These are phyloP conservation scores for Nestor notabilis DNA, from an alignment of 2,113 vertebrate genomes.

Conservation along the genomic window DNA sequence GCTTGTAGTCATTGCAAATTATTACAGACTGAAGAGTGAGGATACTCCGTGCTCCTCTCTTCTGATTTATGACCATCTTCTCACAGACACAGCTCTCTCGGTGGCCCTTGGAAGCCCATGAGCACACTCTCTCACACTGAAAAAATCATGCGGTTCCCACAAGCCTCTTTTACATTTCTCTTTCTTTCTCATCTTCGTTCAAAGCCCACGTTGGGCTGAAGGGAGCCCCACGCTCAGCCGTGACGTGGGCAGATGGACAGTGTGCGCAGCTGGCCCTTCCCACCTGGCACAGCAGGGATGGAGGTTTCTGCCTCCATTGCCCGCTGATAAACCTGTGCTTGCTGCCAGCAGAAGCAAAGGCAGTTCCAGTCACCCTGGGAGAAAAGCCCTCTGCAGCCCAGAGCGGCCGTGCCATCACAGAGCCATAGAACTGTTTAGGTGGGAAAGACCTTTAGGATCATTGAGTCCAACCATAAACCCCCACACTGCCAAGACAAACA, in stretches of 20 bases:
- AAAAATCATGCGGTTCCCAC: not conserved
- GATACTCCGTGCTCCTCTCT: not conserved
- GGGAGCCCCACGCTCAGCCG: not conserved
- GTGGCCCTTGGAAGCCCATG: not conserved
- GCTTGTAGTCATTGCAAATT: not conserved
- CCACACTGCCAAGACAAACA: not conserved
- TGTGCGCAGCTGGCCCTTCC: not conserved
- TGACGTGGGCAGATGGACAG: slow-evolving; percentile 6
- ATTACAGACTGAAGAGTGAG: not conserved
- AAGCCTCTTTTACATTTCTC: not conserved
- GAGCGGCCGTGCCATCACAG: not conserved
- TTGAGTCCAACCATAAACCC: not conserved
- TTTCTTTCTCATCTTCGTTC: not conserved
- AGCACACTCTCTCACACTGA: not conserved
- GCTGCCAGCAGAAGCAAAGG: not conserved
- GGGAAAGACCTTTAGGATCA: not conserved
- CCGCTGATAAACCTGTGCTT: not conserved
- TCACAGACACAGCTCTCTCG: not conserved
- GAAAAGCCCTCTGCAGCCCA: not conserved
- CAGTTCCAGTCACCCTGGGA: not conserved
- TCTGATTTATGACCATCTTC: not conserved
- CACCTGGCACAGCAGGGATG: not conserved
- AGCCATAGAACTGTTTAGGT: not conserved
- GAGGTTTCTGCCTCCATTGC: not conserved
- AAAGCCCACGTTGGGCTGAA: not conserved